phyloP scores from a whole-genome alignment of 37 sponge, comb jelly and placozoan species.

The Chondrosia reniformis region DNA sequence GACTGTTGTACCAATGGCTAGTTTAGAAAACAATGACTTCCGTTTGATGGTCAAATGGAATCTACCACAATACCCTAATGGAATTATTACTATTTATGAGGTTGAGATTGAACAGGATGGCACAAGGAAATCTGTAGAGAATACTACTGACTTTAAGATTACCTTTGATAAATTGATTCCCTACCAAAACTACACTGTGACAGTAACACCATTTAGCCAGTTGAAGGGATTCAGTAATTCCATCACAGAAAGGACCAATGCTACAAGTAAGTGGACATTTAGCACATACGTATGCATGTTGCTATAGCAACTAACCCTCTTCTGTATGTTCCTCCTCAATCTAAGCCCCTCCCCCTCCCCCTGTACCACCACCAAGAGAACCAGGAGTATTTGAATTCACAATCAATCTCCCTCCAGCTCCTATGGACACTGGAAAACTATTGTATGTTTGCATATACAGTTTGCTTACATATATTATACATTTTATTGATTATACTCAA shows the following conservation, averaged over 20 bases:
- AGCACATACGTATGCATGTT: neutral
- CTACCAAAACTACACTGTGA: neutral
- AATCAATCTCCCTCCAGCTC: neutral
- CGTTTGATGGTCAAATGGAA: neutral
- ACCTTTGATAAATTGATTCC: too few species aligned
- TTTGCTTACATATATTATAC: too few species aligned
- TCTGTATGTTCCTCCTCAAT: neutral
- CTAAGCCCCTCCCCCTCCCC: neutral
- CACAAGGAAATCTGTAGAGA: neutral
- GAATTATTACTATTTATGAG: neutral
- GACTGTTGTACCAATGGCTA: neutral
- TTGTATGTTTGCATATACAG: too few species aligned
- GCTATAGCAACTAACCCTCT: neutral
- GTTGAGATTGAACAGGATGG: neutral
- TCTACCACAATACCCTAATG: slow-evolving; percentile 8
- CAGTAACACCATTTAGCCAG: neutral
- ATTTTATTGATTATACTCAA: too few species aligned
- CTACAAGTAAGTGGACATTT: neutral
- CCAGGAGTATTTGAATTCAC: too few species aligned
- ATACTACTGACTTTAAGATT: too few species aligned
- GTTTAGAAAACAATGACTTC: neutral
- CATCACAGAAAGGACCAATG: neutral
- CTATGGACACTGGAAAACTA: too few species aligned
- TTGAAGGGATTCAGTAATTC: neutral
- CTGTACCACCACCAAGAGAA: neutral